Evolutionary conservation across 2,888 invertebrate species (phyloP).

Genomic region (Chrysolina americana): DNA sequence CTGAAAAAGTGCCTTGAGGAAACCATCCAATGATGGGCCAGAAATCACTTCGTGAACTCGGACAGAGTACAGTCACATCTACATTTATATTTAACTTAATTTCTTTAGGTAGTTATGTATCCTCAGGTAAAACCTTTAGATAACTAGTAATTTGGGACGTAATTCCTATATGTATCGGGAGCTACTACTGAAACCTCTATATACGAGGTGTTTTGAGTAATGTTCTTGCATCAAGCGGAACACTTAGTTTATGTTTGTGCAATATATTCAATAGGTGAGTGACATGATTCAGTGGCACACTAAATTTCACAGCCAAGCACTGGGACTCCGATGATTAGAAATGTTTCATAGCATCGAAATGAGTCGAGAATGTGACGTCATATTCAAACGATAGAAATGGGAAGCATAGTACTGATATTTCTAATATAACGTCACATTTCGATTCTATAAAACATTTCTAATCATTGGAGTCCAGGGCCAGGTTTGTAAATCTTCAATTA

Average conservation of each 20-base stretch:
- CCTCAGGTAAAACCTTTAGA: constrained; percentile 5
- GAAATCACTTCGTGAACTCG: constrained; percentile 20
- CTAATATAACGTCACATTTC: no score
- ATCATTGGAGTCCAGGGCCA: no score
- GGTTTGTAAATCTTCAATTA: constrained; percentile 1
- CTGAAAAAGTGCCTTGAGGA: constrained; percentile 19
- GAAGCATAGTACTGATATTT: no score
- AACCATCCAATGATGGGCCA: constrained; percentile 18
- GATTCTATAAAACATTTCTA: no score
- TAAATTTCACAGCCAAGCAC: neutral
- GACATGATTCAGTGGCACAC: constrained; percentile 7
- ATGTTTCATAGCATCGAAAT: no score
- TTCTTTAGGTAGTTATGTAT: constrained; percentile 1
- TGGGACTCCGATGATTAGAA: no score
- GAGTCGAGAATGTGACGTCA: no score
- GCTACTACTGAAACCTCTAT: constrained; percentile 16
- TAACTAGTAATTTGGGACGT: constrained; percentile 13
- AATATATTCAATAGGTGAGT: neutral
- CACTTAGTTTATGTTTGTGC: constrained; percentile 12
- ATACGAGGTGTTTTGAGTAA: constrained; percentile 16
- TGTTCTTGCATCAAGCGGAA: constrained; percentile 1
- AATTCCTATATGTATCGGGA: constrained; percentile 20
- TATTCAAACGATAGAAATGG: no score
- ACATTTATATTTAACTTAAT: constrained; percentile 10
- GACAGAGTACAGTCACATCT: constrained; percentile 9